phyloP scores from a whole-genome alignment of 2,113 vertebrate species.

The Craseonycteris thonglongyai region DNA sequence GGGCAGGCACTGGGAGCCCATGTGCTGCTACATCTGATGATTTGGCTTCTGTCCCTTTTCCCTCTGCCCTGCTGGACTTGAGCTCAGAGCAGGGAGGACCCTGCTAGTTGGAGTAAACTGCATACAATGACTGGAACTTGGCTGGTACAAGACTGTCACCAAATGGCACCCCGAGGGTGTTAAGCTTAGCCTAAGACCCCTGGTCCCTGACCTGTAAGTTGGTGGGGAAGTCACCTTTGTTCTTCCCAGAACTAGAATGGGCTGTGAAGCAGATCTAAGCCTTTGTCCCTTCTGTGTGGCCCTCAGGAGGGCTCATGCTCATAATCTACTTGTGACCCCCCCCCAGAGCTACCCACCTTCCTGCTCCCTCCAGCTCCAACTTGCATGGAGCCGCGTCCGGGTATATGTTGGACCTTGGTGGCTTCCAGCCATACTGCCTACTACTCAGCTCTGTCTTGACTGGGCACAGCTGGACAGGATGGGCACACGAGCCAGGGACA shows the following conservation, averaged over 20 bases:
- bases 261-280: not conserved
- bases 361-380: not conserved
- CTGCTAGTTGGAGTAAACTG: not conserved
- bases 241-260: not conserved
- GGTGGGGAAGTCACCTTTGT: not conserved
- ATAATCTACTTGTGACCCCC: too few species aligned
- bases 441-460: not conserved
- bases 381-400: too few species aligned
- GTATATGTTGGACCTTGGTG: too few species aligned
- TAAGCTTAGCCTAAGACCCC: not conserved
- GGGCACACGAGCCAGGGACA: rapidly evolving
- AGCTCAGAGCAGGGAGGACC: not conserved
- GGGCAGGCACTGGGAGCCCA: rapidly evolving
- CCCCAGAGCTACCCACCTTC: rapidly evolving
- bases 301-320: not conserved
- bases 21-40: not conserved
- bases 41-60: not conserved
- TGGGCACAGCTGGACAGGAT: not conserved
- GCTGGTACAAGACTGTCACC: rapidly evolving
- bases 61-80: not conserved
- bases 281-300: rapidly evolving
- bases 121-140: not conserved
- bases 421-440: not conserved
- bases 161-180: not conserved
- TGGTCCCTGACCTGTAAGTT: rapidly evolving